Percentiles rank a stretch among this genome's conserved stretches.
Evolutionary conservation across 2,888 invertebrate genomes (phyloP).

Genomic region (Caenorhabditis zanzibari): DNA sequence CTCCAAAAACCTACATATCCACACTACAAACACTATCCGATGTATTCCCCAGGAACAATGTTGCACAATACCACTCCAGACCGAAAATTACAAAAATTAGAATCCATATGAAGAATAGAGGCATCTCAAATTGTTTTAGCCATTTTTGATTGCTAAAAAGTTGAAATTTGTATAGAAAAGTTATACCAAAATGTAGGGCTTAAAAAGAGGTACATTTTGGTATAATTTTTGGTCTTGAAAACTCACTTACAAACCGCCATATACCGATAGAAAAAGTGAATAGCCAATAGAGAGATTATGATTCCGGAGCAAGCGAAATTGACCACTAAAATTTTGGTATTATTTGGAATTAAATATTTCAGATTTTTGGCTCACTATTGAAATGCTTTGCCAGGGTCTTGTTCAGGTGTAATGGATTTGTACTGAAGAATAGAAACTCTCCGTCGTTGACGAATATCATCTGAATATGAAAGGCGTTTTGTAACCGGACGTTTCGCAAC

Average conservation of each 20-base stretch:
- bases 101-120: slow-evolving; percentile 48
- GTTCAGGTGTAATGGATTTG: slow-evolving; percentile 45
- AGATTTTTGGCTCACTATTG: slow-evolving; percentile 24
- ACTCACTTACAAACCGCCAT: slow-evolving; percentile 57
- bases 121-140: slow-evolving; percentile 52
- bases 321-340: slow-evolving; percentile 27
- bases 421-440: slow-evolving; percentile 53
- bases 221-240: no score
- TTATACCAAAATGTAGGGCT: no score
- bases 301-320: slow-evolving; percentile 60
- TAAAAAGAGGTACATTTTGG: no score
- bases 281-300: slow-evolving; percentile 51
- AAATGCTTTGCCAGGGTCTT: slow-evolving; percentile 38
- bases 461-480: no score
- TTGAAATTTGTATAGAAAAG: no score
- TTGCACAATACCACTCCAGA: slow-evolving; percentile 48
- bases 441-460: slow-evolving; percentile 52
- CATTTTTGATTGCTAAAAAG: slow-evolving; percentile 53
- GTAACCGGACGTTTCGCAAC: no score
- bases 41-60: slow-evolving; percentile 30
- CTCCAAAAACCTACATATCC: slow-evolving; percentile 34
- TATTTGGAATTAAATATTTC: no score
- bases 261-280: slow-evolving; percentile 60
- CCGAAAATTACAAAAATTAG: slow-evolving; percentile 40
- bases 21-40: slow-evolving; percentile 29